A percentile compares a stretch with the other conserved stretches of the same genome.
phyloP scores from a whole-genome alignment of 30 jellyfish, hydroid and myxozoan genomes.

The Turritopsis rubra region DNA sequence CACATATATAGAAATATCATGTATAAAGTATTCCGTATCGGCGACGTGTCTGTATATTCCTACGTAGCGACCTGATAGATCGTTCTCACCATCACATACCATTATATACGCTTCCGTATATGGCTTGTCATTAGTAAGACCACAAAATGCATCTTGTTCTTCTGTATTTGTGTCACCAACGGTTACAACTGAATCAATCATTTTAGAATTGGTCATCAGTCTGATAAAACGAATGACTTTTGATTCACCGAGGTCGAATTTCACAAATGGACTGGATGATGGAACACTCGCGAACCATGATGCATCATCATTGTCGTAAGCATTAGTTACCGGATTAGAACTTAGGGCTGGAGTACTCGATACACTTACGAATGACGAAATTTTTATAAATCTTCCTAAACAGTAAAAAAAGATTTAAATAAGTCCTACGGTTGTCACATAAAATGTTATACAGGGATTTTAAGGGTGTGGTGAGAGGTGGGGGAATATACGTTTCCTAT shows the following conservation, averaged over 20 bases:
- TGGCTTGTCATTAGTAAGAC: background rate
- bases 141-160: background rate
- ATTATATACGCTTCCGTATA: background rate
- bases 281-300: too few species aligned
- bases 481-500: too few species aligned
- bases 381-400: background rate
- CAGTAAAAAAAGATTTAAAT: too few species aligned
- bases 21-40: background rate
- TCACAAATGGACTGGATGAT: background rate
- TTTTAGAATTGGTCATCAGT: background rate
- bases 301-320: background rate
- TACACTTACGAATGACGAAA: background rate
- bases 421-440: too few species aligned
- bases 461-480: too few species aligned
- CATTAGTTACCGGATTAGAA: background rate
- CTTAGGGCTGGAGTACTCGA: too few species aligned
- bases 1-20: background rate
- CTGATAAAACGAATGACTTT: background rate
- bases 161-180: background rate
- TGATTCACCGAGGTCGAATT: background rate
- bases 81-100: background rate
- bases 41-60: background rate
- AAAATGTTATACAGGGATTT: too few species aligned
- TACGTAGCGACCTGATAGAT: background rate
- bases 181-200: background rate